phyloP scores from a whole-genome alignment of 2,888 invertebrate species.

The Malacosoma neustria region DNA sequence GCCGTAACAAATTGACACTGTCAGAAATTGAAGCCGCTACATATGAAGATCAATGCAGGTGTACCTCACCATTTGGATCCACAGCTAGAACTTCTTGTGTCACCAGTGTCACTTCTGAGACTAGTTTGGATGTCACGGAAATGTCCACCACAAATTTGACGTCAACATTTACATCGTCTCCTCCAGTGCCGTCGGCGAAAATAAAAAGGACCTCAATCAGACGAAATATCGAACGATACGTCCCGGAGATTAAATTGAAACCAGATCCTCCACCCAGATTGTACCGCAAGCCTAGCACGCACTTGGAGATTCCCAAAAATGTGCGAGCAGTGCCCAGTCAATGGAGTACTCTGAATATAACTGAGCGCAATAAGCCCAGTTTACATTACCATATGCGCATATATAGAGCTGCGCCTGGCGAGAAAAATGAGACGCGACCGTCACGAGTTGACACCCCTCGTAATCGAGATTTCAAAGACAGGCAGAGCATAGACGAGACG shows the following conservation, averaged over 20 bases:
- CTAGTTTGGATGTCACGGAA: conserved; percentile 70
- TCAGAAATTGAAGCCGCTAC: conserved; percentile 76
- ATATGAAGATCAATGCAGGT: conserved; percentile 81
- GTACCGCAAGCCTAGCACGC: conserved; percentile 61
- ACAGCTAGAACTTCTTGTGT: conserved; percentile 80
- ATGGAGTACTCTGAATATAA: conserved; percentile 68
- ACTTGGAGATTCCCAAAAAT: conserved; percentile 62
- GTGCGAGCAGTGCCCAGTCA: conserved; percentile 56
- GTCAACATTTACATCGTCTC: conserved; percentile 58
- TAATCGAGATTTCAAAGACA: conserved; percentile 47
- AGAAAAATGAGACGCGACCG: conserved; percentile 28
- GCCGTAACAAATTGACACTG: conserved; percentile 57
- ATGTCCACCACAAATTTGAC: conserved; percentile 68
- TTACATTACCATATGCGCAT: conserved; percentile 70
- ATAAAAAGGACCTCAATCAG: conserved; percentile 68
- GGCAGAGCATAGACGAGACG: conserved; percentile 22
- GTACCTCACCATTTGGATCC: conserved; percentile 83
- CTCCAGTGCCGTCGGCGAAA: conserved; percentile 58
- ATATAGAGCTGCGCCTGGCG: conserved; percentile 48
- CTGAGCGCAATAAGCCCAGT: conserved; percentile 61
- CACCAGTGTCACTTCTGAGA: conserved; percentile 73
- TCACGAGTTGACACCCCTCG: conserved; percentile 44
- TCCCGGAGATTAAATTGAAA: conserved; percentile 57
- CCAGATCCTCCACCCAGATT: conserved; percentile 63
- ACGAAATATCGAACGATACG: conserved; percentile 52